Conservation (phyloP, 2,113 vertebrate genomes). For the Lampris incognitus region DNA sequence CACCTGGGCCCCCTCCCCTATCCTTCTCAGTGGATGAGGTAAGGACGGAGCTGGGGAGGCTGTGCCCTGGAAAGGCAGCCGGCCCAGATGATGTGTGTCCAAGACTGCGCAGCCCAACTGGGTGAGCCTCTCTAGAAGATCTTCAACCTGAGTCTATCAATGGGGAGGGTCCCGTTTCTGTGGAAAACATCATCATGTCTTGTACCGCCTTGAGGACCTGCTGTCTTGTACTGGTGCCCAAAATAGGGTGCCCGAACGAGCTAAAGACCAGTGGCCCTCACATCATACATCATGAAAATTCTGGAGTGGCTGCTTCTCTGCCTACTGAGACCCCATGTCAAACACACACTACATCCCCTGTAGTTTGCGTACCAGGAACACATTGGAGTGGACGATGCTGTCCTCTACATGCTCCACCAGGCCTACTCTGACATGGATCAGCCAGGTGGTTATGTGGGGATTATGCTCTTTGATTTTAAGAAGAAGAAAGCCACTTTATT, state of each 20-base stretch:
- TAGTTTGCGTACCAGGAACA: not conserved
- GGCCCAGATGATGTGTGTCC: conserved; percentile 16
- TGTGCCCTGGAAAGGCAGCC: conserved; percentile 1
- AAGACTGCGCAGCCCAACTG: conserved; percentile 5
- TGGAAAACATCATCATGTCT: not conserved
- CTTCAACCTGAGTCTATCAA: conserved; percentile 16
- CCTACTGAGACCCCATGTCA: not conserved
- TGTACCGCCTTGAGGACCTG: too few species aligned
- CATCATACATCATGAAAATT: not conserved
- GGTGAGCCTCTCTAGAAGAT: not conserved
- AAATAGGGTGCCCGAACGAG: not conserved
- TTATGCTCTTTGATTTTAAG: conserved; percentile 2
- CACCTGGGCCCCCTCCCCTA: not conserved
- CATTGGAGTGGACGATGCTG: conserved; percentile 1
- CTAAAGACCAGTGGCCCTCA: conserved; percentile 15
- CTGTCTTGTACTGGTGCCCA: not conserved
- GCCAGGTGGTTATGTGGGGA: not conserved
- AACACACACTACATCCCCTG: not conserved
- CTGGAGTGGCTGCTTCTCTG: conserved; percentile 6
- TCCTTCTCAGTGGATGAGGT: conserved; percentile 5
- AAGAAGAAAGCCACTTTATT: not conserved
- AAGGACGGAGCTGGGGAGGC: conserved; percentile 7
- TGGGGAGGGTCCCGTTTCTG: not conserved
- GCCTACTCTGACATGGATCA: not conserved
- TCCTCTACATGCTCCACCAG: conserved; percentile 11